Evolutionary conservation across 2,113 vertebrate species (phyloP).

Genomic region (Rana temporaria): DNA sequence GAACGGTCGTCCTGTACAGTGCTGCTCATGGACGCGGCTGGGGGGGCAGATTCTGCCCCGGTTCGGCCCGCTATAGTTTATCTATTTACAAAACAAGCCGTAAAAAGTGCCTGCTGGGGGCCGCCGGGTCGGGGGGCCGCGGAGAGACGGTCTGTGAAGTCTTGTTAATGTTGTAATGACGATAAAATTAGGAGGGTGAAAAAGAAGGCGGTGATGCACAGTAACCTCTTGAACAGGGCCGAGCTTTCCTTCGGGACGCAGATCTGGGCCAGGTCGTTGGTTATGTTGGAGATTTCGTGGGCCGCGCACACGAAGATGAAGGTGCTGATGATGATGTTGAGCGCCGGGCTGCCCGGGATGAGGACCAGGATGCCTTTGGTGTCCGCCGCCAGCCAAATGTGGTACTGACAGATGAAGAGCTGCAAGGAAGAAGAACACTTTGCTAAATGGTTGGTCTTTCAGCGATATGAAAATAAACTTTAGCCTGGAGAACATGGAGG

Average conservation of each 20-base stretch:
- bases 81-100: slow-evolving; percentile 57
- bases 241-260: slow-evolving; percentile 91
- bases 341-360: slow-evolving; percentile 89
- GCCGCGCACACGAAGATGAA: slow-evolving; percentile 98
- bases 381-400: slow-evolving; percentile 97
- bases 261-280: slow-evolving; percentile 93
- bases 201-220: slow-evolving; percentile 75
- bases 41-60: not conserved
- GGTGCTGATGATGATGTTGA: slow-evolving; percentile 93
- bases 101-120: no score
- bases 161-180: slow-evolving; percentile 69
- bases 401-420: slow-evolving; percentile 98
- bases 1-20: slow-evolving; percentile 61
- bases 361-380: slow-evolving; percentile 95
- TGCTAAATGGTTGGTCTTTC: not conserved
- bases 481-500: no score
- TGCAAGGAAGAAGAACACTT: slow-evolving; percentile 64
- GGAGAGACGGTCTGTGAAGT: slow-evolving; percentile 53
- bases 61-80: slow-evolving; percentile 47
- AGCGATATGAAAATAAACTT: no score
- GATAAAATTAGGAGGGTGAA: slow-evolving; percentile 80
- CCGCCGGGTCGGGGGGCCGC: no score
- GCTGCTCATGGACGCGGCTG: slow-evolving; percentile 37
- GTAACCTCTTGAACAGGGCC: slow-evolving; percentile 84
- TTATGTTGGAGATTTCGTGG: slow-evolving; percentile 96